Percentiles rank a stretch among this genome's conserved stretches.
Conservation (phyloP, 2,888 invertebrate genomes). For the Ennomos erosarius region DNA sequence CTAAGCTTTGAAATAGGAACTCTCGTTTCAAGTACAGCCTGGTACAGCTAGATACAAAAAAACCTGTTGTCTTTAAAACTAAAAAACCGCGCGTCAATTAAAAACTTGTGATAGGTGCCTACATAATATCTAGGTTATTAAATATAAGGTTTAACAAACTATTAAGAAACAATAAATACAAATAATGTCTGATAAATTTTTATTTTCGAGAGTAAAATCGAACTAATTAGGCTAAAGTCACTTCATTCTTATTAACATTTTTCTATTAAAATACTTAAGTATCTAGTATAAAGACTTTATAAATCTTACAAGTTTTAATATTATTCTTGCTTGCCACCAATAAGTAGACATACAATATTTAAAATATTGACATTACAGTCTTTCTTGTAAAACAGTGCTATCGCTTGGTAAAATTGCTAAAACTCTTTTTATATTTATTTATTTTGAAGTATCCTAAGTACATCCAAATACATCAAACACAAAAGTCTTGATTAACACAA, state of each 20-base stretch:
- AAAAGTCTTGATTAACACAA: slow-evolving; percentile 38
- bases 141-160: too few species aligned
- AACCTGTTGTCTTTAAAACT: too few species aligned
- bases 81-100: too few species aligned
- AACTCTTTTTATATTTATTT: neutral
- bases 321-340: slow-evolving; percentile 5
- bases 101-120: too few species aligned
- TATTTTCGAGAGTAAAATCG: slow-evolving; percentile 73
- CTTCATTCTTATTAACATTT: slow-evolving; percentile 78
- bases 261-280: slow-evolving; percentile 30
- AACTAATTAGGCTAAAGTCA: slow-evolving; percentile 65
- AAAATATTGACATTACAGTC: neutral
- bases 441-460: slow-evolving; percentile 19
- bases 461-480: slow-evolving; percentile 37
- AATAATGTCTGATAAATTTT: slow-evolving; percentile 29
- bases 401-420: slow-evolving; percentile 6
- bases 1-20: too few species aligned
- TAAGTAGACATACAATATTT: slow-evolving; percentile 13
- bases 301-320: too few species aligned
- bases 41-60: too few species aligned
- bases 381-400: slow-evolving; percentile 7
- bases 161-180: slow-evolving; percentile 33
- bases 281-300: slow-evolving; percentile 7
- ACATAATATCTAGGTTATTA: too few species aligned
- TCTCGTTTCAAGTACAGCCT: too few species aligned